These are phyloP conservation scores for Solen grandis DNA, from an alignment of 1,140 invertebrate genomes.

Conservation along the genomic window DNA sequence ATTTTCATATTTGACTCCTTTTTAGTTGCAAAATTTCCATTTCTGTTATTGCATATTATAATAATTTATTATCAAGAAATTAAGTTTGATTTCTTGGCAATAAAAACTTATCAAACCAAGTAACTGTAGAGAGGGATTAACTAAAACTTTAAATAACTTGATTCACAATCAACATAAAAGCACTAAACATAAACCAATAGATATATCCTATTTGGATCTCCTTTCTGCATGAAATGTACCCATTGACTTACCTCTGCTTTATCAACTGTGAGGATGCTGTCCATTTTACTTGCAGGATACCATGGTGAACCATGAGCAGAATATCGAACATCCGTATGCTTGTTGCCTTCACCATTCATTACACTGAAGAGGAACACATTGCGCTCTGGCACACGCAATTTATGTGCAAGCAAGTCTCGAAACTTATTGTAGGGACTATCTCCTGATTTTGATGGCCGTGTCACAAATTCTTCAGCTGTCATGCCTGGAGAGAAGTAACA, in stretches of 20 bases:
- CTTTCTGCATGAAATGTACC: no score
- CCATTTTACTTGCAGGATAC: conserved; percentile 95
- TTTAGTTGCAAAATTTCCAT: no score
- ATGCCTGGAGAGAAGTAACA: conserved; percentile 89
- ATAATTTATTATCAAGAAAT: no score
- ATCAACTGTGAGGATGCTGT: conserved; percentile 96
- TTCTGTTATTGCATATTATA: no score
- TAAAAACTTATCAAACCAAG: no score
- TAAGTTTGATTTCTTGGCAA: no score
- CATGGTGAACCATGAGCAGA: conserved; percentile 97
- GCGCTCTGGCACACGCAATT: conserved; percentile 89
- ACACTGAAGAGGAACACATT: conserved; percentile 98
- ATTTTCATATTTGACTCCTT: no score
- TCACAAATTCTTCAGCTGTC: conserved; percentile 96
- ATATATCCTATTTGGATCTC: no score
- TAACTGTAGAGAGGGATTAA: no score
- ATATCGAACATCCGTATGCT: conserved; percentile 90
- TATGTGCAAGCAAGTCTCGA: conserved; percentile 83
- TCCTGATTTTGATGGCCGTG: background rate
- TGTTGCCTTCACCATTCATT: conserved; percentile 61
- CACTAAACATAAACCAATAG: no score
- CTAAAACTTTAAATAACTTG: no score
- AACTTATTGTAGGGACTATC: conserved; percentile 59
- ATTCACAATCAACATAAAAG: no score
- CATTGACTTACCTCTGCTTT: conserved; percentile 90